These are phyloP conservation scores for Hyphantria cunea DNA, from an alignment of 1,140 invertebrate species.

Conservation along the genomic window DNA sequence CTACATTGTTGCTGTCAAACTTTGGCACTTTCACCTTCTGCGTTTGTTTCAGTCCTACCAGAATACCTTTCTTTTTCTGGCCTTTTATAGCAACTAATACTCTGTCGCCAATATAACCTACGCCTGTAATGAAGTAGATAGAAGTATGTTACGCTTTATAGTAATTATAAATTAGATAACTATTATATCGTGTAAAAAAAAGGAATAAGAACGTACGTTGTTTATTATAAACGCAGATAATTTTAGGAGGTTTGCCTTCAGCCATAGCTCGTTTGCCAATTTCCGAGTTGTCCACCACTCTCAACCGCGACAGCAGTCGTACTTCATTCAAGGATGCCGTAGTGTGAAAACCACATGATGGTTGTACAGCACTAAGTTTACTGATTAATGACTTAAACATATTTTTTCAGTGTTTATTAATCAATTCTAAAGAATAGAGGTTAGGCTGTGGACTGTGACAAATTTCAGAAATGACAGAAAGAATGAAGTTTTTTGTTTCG, in stretches of 20 bases:
- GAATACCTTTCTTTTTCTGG: constrained; percentile 97
- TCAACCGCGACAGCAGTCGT: constrained; percentile 87
- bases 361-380: constrained; percentile 40
- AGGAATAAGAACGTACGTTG: constrained; percentile 52
- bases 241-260: constrained; percentile 94
- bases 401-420: constrained; percentile 2
- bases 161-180: not conserved
- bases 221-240: constrained; percentile 95
- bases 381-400: constrained; percentile 62
- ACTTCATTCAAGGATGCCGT: constrained; percentile 84
- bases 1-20: constrained; percentile 98
- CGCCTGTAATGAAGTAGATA: constrained; percentile 45
- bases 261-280: constrained; percentile 96
- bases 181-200: not conserved
- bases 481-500: not conserved
- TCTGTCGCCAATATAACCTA: constrained; percentile 88
- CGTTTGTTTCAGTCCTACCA: constrained; percentile 95
- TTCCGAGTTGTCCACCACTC: constrained; percentile 98
- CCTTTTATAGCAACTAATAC: constrained; percentile 98
- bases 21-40: constrained; percentile 93
- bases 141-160: not conserved
- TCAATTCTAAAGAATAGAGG: not conserved
- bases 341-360: constrained; percentile 81
- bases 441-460: constrained; percentile 38
- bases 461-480: not conserved